Evolutionary conservation across 2,888 invertebrate species (phyloP).

Genomic region (Orthonychiurus folsomi): DNA sequence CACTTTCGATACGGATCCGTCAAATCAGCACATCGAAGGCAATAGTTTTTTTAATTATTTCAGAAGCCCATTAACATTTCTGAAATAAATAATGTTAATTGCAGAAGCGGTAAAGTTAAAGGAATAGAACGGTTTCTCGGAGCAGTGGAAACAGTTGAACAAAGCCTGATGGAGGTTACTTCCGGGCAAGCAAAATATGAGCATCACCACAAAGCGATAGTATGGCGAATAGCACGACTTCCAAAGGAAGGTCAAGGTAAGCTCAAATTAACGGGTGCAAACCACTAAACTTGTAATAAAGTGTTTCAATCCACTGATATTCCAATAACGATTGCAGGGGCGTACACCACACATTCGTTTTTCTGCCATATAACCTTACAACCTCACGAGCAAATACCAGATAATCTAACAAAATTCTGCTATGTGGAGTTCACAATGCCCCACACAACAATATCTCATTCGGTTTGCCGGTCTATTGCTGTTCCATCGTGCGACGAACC

Average conservation of each 20-base stretch:
- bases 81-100: not conserved
- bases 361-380: conserved; percentile 90
- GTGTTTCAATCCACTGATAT: not conserved
- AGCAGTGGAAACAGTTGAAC: conserved; percentile 79
- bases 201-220: conserved; percentile 92
- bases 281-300: not conserved
- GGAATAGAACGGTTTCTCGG: conserved; percentile 87
- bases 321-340: conserved; percentile 55
- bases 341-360: conserved; percentile 95
- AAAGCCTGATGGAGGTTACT: conserved; percentile 88
- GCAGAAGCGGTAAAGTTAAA: conserved; percentile 74
- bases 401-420: conserved; percentile 76
- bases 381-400: conserved; percentile 94
- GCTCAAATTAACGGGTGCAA: too few relatives aligned
- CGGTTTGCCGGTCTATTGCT: conserved; percentile 88
- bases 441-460: conserved; percentile 84
- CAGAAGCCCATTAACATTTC: conserved; percentile 5
- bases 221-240: conserved; percentile 94
- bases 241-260: conserved; percentile 98
- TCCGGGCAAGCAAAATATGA: conserved; percentile 98
- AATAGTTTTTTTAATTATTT: conserved; percentile 19
- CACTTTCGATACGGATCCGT: conserved; percentile 96
- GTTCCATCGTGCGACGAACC: conserved; percentile 71
- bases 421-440: conserved; percentile 98
- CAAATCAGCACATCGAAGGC: conserved; percentile 75